A percentile compares a stretch with the other conserved stretches of the same genome.
These are phyloP conservation scores for Danio rerio DNA, from an alignment of 2,113 vertebrate species.

Conservation along the genomic window DNA sequence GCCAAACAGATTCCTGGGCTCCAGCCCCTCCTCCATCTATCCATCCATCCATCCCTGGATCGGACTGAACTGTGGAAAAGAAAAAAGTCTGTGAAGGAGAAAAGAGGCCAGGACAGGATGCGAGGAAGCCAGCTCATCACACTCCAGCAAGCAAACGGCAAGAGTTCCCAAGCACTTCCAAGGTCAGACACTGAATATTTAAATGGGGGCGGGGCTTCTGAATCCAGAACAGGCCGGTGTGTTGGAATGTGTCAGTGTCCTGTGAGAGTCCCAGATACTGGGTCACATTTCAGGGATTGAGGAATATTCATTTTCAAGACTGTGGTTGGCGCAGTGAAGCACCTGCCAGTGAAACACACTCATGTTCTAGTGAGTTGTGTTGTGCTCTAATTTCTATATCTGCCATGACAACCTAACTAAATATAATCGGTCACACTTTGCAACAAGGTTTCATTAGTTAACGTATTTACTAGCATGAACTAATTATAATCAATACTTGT, in stretches of 20 bases:
- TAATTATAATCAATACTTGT: no score
- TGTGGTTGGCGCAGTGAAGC: neutral
- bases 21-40: conserved; percentile 40
- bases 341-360: neutral
- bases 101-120: conserved; percentile 41
- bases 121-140: conserved; percentile 12
- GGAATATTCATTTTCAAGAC: neutral
- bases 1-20: conserved; percentile 72
- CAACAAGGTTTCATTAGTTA: no score
- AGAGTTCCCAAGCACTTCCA: conserved; percentile 3
- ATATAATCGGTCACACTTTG: no score
- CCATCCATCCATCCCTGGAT: conserved; percentile 23
- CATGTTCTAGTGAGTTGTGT: neutral
- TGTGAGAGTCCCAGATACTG: neutral
- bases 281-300: neutral
- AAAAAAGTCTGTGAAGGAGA: conserved; percentile 1
- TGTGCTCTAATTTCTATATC: neutral
- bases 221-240: neutral
- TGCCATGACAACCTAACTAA: no score
- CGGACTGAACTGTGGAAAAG: conserved; percentile 24
- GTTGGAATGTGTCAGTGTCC: conserved; percentile 2
- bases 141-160: conserved; percentile 27
- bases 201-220: neutral
- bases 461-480: no score
- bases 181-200: conserved; percentile 11